Evolutionary conservation across 2,888 invertebrate genomes (phyloP), one percentile per base, ranked within the genome.

Genomic region (Ichneumon xanthorius): DNA sequence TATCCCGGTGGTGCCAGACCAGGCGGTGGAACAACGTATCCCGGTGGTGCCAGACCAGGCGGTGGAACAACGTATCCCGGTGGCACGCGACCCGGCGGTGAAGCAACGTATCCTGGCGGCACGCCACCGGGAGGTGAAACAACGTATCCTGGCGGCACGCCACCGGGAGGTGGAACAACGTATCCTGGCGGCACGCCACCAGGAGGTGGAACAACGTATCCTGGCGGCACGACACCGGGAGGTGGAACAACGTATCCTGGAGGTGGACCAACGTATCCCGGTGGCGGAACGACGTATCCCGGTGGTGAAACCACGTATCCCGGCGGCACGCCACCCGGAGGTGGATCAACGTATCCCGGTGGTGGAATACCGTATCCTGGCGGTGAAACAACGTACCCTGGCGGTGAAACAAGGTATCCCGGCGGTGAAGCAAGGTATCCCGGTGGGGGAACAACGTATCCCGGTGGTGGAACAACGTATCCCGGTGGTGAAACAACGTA

Each of bases 21-120:
- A 40, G n/a, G n/a, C n/a, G n/a, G n/a, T 16, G 55, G 45, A 33
- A 22, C 16, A 14, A 53, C 30, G 5, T 55, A 79, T 76, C 76
- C 82, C 7, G 79, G 87, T 40, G 85, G 77, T 22, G 63, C 78
- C 9, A 37, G 22, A 14, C 71, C 87, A 19, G 63, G 75, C 40
- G 84, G 70, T 48, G 76, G 40, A 71, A 72, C 37, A 55, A 82
- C 79, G 9, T 81, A 81, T 80, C 82, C 86, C 0, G 86, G 81
- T 33, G 83, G 79, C 2, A 71, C 58, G 53, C 76, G 5, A 33
- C 33, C 33, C 0, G 33, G 33, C 4, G 33, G 33, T 33, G 33
- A 4, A 33, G 4, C 33, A 33, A 33, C 5, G 33, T 37, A 37
- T 37, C 33, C 33, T 6, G 33, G 33, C 6, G 33, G 33, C 33